Conservation (phyloP, 1,140 invertebrate genomes). For the Drosophila arawakana region DNA sequence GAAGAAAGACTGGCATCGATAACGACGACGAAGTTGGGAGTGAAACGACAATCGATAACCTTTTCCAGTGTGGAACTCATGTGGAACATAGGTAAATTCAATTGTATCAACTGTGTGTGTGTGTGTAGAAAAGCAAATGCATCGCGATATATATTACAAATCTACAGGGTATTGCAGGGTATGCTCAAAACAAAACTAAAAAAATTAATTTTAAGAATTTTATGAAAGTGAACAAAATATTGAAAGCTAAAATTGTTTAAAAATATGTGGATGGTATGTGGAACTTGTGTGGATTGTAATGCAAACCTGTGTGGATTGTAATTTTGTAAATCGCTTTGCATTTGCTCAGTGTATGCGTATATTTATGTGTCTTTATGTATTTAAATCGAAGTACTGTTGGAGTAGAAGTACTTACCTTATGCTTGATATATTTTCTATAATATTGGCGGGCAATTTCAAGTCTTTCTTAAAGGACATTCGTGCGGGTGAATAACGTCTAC, state of each 20-base stretch:
- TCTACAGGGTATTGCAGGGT: no score
- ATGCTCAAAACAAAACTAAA: no score
- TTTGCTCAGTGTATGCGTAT: constrained; percentile 22
- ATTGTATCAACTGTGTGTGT: constrained; percentile 13
- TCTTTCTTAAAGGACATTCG: constrained; percentile 91
- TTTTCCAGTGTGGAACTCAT: constrained; percentile 30
- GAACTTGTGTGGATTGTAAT: background rate
- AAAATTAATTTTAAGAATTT: no score
- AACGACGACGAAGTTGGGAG: constrained; percentile 7
- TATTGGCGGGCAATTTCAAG: constrained; percentile 88
- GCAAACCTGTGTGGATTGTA: background rate
- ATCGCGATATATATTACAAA: background rate
- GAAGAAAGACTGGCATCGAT: background rate
- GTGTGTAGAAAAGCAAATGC: constrained; percentile 27
- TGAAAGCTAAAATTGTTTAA: no score
- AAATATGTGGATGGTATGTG: no score
- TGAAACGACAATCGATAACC: constrained; percentile 6
- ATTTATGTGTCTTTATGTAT: constrained; percentile 17
- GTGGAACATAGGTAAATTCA: constrained; percentile 21
- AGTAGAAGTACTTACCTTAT: constrained; percentile 87
- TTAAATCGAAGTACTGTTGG: constrained; percentile 32
- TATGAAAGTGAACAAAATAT: no score
- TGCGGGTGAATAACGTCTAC: constrained; percentile 92
- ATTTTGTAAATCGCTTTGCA: constrained; percentile 1
- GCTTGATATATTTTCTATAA: constrained; percentile 89